Evolutionary conservation across 2,888 invertebrate genomes (phyloP).

Genomic region (Matsumyia berberina): DNA sequence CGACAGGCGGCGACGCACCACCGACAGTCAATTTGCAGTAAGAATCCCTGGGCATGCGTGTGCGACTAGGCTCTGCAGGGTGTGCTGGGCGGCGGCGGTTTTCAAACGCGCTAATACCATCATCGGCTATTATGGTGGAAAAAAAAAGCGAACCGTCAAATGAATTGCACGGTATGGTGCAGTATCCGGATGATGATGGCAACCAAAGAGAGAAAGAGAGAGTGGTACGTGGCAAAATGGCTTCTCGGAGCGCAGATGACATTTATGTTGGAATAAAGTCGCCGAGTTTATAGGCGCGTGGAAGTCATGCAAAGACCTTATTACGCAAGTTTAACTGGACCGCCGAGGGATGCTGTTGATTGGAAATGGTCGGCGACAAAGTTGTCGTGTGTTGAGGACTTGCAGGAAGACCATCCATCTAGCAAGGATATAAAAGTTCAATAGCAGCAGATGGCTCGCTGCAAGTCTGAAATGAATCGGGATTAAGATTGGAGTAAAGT

Average conservation of each 20-base stretch:
- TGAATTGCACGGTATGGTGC: slow-evolving; percentile 49
- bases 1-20: slow-evolving; percentile 55
- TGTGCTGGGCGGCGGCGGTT: slow-evolving; percentile 32
- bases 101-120: slow-evolving; percentile 64
- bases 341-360: slow-evolving; percentile 70
- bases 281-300: slow-evolving; percentile 56
- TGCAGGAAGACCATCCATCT: background rate
- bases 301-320: slow-evolving; percentile 65
- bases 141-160: slow-evolving; percentile 1
- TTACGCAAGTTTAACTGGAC: slow-evolving; percentile 68
- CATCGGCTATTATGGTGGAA: slow-evolving; percentile 40
- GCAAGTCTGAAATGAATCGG: too few species aligned
- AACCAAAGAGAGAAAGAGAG: slow-evolving; percentile 2
- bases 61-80: slow-evolving; percentile 22
- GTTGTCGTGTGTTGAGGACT: background rate
- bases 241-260: slow-evolving; percentile 33
- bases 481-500: background rate
- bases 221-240: slow-evolving; percentile 46
- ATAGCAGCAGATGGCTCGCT: background rate
- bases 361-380: slow-evolving; percentile 56
- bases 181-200: slow-evolving; percentile 59
- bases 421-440: background rate
- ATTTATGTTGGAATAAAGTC: slow-evolving; percentile 68
- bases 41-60: slow-evolving; percentile 26
- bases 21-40: slow-evolving; percentile 59